Conservation (phyloP, 2,113 vertebrate species). For the Xiphophorus hellerii region DNA sequence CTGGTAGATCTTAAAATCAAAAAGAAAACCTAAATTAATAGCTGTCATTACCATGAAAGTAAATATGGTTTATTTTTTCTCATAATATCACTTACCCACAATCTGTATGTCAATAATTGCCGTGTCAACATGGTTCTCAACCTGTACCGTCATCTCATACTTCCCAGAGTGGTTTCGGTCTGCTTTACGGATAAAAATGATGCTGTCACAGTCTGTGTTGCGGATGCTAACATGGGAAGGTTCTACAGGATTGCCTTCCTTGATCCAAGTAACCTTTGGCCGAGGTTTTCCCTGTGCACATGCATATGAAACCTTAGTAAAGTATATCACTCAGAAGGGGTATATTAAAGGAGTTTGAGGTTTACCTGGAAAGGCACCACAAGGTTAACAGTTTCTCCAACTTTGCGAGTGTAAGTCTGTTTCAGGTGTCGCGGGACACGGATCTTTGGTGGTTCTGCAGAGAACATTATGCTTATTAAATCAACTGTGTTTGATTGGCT, state of each 20-base stretch:
- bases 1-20: constrained; percentile 86
- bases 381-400: constrained; percentile 95
- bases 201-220: constrained; percentile 94
- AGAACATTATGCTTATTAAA: background rate
- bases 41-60: background rate
- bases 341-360: background rate
- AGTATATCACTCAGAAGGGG: background rate
- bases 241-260: constrained; percentile 88
- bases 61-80: background rate
- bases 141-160: constrained; percentile 91
- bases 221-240: constrained; percentile 92
- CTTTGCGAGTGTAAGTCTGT: constrained; percentile 92
- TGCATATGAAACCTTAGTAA: background rate
- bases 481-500: background rate
- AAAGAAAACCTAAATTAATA: background rate
- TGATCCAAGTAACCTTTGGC: constrained; percentile 92
- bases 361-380: constrained; percentile 95
- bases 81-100: constrained; percentile 83
- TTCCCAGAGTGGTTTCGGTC: constrained; percentile 94
- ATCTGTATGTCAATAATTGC: constrained; percentile 93
- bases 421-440: constrained; percentile 95
- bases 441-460: constrained; percentile 93
- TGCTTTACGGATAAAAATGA: constrained; percentile 96
- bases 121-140: constrained; percentile 89
- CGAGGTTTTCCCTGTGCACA: constrained; percentile 89